These are phyloP conservation scores for Pan troglodytes DNA, from an alignment of 2,113 vertebrate genomes.

Conservation along the genomic window NHGRI_mPanTro3-v2.1_pri NC_072409.2:20449001-20449500, in stretches of 20 bases:
- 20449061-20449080: neutral
- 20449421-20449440: neutral
- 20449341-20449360: neutral
- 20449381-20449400: neutral
- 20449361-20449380: neutral
- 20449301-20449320: neutral
- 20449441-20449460: neutral
- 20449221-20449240: neutral
- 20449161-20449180: neutral
- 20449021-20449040: neutral
- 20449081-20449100: neutral
- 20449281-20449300: neutral
- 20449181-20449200: neutral
- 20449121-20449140: constrained; percentile 16
- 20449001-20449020: neutral
- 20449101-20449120: neutral
- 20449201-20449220: constrained; percentile 53
- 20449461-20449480: fast-evolving
- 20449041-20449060: constrained; percentile 40
- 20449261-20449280: constrained; percentile 20
- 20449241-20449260: neutral
- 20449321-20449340: neutral
- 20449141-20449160: neutral
- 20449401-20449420: neutral
- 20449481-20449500: neutral